Evolutionary conservation across 2,113 vertebrate species (phyloP).

Genomic region (Shinisaurus crocodilurus): DNA sequence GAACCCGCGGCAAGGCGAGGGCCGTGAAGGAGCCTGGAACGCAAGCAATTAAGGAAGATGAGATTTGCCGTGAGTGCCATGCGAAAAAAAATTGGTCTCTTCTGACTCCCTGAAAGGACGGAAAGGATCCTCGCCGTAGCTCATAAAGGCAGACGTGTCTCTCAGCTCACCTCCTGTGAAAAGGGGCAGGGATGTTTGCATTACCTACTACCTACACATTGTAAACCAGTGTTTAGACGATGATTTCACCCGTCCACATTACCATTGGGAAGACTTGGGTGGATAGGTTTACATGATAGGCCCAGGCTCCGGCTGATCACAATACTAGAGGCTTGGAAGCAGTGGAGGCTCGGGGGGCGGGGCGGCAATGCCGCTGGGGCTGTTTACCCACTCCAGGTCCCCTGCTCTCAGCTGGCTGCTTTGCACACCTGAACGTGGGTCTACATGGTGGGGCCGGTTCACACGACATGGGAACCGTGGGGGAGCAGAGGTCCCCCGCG

Average conservation of each 20-base stretch:
- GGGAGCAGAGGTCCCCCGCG: no score
- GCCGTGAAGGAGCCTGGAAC: conserved; percentile 2
- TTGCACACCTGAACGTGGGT: no score
- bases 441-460: no score
- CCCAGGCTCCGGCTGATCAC: not conserved
- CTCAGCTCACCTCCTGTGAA: conserved; percentile 12
- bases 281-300: not conserved
- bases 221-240: not conserved
- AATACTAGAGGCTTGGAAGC: no score
- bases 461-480: no score
- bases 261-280: not conserved
- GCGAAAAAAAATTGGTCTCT: conserved; percentile 4
- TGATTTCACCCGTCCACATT: not conserved
- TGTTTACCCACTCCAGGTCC: no score
- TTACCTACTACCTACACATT: not conserved
- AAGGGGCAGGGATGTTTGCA: not conserved
- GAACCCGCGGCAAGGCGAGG: conserved; percentile 25
- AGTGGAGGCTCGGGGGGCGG: no score
- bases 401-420: no score
- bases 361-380: no score
- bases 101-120: not conserved
- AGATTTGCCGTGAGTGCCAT: conserved; percentile 10
- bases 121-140: conserved; percentile 21
- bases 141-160: not conserved
- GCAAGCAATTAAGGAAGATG: conserved; percentile 34